Evolutionary conservation across 2,888 invertebrate genomes (phyloP), one percentile per base, ranked within the genome.

Genomic region (Netelia melanura): DNA sequence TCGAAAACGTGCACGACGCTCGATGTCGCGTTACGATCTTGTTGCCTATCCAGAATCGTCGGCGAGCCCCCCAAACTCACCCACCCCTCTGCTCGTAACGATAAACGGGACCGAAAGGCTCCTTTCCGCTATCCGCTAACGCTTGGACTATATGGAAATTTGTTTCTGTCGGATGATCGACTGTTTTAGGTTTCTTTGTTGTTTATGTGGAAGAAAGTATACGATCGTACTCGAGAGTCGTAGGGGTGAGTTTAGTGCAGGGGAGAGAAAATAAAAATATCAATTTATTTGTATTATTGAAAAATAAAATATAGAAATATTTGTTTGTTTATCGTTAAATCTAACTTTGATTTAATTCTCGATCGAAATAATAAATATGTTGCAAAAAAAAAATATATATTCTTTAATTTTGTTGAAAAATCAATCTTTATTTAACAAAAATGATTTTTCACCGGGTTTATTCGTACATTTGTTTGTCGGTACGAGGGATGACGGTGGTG

Each of bases 121-220:
- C 71, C 71, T 80, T 80, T 80, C 84, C 80, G 76, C 67, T 67
- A 80, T 76, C 65, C 65, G 70, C 44, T n/a, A 30, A 61, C 65
- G 5, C 44, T 54, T 44, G 43, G 64, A 8, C n/a, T 54, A 25
- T 52, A 65, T 71, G 65, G 61, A 64, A 62, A 70, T 77, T 58
- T 58, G 30, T 56, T 75, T 68, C 0, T 30, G 30, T 3, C 11
- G 52, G n/a, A 11, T 2, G 52, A 52, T 52, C 30, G 14, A 11
- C 2, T 52, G 1, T 52, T 52, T 52, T 52, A 17, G 17, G 52
- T 52, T 52, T 52, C 14, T 6, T 52, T 52, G 17, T 17, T 17
- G 17, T 52, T 3, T 52, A 52, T 52, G 11, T 3, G 52, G 3
- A 52, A 0, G 14, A 52, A 3, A n/a, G 11, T 52, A 1, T 14